Conservation (phyloP, 2,797 vertebrate species). For the Silurus aristotelis region DNA sequence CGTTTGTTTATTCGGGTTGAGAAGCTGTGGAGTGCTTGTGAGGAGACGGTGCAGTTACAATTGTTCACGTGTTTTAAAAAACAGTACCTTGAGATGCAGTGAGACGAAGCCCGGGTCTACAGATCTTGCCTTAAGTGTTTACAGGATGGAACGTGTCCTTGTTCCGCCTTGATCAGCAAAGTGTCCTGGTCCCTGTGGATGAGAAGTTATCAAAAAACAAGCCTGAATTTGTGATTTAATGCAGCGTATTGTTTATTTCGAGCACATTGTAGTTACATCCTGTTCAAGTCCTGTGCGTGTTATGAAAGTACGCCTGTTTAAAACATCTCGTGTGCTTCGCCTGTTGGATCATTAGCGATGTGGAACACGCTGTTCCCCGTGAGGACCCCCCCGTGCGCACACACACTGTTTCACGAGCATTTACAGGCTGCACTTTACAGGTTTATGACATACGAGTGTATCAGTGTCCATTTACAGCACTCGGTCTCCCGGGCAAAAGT, state of each 20-base stretch:
- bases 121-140: neutral
- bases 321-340: constrained; percentile 17
- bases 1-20: neutral
- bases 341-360: neutral
- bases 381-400: neutral
- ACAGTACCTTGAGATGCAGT: neutral
- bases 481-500: neutral
- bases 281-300: neutral
- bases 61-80: neutral
- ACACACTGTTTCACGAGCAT: neutral
- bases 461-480: neutral
- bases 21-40: no score
- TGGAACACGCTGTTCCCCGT: constrained; percentile 28
- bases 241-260: neutral
- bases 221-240: neutral
- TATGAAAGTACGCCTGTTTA: neutral
- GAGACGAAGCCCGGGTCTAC: no score
- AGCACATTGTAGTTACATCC: no score
- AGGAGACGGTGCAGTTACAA: no score
- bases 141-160: no score
- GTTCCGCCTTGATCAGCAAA: neutral
- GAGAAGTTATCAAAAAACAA: neutral
- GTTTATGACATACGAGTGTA: neutral
- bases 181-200: neutral
- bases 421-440: neutral